Evolutionary conservation across 2,113 vertebrate genomes (phyloP).

Genomic region (Gallinago jamesoni): DNA sequence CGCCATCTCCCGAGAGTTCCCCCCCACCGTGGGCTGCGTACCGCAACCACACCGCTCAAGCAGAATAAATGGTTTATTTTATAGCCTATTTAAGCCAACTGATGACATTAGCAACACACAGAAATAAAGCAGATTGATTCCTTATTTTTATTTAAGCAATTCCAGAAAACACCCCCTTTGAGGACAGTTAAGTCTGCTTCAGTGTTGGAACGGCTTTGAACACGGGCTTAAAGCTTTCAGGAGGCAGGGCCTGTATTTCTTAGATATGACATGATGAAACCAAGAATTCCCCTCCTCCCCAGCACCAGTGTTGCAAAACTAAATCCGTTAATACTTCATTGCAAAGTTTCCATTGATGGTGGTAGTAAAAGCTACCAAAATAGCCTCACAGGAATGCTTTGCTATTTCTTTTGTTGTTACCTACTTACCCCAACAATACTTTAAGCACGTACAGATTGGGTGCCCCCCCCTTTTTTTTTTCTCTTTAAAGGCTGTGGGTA

Average conservation of each 20-base stretch:
- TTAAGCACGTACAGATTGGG: not conserved
- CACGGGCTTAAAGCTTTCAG: not conserved
- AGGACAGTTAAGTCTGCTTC: not conserved
- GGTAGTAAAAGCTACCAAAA: not conserved
- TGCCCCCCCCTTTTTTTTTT: not conserved
- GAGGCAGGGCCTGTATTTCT: not conserved
- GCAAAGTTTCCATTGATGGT: not conserved
- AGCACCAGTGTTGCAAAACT: not conserved
- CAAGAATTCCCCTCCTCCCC: not conserved
- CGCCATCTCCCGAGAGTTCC: not conserved
- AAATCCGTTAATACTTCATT: not conserved
- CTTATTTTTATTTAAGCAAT: not conserved
- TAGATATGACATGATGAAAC: not conserved
- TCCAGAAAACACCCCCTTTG: not conserved
- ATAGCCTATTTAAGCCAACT: not conserved
- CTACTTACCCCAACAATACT: not conserved
- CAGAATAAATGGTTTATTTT: not conserved
- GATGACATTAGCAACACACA: not conserved
- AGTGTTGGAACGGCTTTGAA: not conserved
- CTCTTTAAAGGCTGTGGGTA: not conserved
- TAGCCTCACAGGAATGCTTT: accelerated
- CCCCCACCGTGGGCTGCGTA: no score
- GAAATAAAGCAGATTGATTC: not conserved
- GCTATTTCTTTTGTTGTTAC: not conserved
- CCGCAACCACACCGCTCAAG: not conserved